Conservation (phyloP, 2,888 invertebrate species). For the Ectemnius continuus region DNA sequence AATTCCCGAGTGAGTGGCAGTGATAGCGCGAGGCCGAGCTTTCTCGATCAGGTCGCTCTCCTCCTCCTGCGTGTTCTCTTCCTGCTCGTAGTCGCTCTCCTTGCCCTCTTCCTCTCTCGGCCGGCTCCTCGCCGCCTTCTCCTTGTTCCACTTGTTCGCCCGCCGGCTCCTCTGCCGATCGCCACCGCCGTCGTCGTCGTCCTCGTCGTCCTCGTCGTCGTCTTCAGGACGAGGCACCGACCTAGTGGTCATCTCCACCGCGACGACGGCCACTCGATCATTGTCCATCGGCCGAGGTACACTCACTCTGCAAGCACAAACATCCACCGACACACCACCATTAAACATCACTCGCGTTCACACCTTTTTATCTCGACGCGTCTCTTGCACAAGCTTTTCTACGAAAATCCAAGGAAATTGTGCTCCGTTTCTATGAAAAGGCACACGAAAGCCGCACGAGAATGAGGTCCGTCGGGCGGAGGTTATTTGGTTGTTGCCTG, state of each 20-base stretch:
- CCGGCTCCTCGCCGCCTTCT: slow-evolving; percentile 40
- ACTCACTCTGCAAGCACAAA: slow-evolving; percentile 3
- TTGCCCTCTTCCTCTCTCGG: slow-evolving; percentile 28
- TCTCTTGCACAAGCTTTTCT: too few relatives aligned
- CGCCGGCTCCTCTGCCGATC: slow-evolving; percentile 52
- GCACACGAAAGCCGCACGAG: too few relatives aligned
- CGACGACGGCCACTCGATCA: slow-evolving; percentile 63
- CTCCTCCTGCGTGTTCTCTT: slow-evolving; percentile 1
- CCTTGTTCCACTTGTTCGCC: slow-evolving; percentile 36
- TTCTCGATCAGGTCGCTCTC: slow-evolving; percentile 32
- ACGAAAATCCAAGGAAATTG: too few relatives aligned
- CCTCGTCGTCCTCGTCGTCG: slow-evolving; percentile 68
- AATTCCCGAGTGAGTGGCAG: slow-evolving; percentile 49
- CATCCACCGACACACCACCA: not conserved
- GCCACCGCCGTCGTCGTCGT: slow-evolving; percentile 67
- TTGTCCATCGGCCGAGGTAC: slow-evolving; percentile 27
- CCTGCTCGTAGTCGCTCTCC: slow-evolving; percentile 7
- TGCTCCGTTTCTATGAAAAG: too few relatives aligned
- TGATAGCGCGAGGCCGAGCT: slow-evolving; percentile 35
- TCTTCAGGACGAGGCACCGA: slow-evolving; percentile 69
- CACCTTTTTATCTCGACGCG: too few relatives aligned
- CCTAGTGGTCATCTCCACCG: slow-evolving; percentile 70
- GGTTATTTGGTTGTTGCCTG: too few relatives aligned
- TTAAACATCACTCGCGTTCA: too few relatives aligned
- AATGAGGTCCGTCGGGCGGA: too few relatives aligned